Evolutionary conservation across 2,113 vertebrate genomes (phyloP).

Genomic region (Alectura lathami): DNA sequence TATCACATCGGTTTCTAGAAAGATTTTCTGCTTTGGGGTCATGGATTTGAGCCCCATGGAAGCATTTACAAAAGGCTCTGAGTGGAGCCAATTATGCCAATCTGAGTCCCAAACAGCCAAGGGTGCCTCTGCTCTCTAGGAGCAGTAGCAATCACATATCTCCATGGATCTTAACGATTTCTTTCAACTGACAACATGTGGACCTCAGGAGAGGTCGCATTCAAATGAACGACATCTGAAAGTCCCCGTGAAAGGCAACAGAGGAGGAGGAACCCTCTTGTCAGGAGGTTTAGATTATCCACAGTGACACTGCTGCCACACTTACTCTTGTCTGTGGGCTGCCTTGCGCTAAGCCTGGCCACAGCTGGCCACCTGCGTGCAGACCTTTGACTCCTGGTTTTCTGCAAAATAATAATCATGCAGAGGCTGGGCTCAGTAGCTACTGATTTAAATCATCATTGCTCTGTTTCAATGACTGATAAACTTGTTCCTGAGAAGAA

Average conservation of each 20-base stretch:
- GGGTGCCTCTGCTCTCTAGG: background rate
- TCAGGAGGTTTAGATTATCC: background rate
- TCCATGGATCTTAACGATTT: background rate
- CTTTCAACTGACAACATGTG: accelerated
- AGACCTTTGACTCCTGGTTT: background rate
- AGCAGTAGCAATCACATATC: accelerated
- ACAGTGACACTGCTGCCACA: accelerated
- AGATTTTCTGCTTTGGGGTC: background rate
- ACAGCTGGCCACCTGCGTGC: too few species aligned
- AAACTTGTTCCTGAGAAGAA: background rate
- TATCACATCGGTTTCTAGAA: background rate
- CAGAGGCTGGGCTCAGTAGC: background rate
- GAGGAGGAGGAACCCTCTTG: background rate
- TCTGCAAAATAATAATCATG: background rate
- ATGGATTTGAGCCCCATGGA: background rate
- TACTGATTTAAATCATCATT: background rate
- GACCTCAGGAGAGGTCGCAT: background rate
- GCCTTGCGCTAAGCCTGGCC: background rate
- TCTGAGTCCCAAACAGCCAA: background rate
- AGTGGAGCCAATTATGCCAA: background rate
- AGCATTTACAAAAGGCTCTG: background rate
- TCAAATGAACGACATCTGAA: background rate
- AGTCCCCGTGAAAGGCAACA: background rate
- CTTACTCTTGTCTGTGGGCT: background rate
- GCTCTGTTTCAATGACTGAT: background rate